phyloP scores from a whole-genome alignment of 2,113 vertebrate genomes.

The Poecilia latipinna region DNA sequence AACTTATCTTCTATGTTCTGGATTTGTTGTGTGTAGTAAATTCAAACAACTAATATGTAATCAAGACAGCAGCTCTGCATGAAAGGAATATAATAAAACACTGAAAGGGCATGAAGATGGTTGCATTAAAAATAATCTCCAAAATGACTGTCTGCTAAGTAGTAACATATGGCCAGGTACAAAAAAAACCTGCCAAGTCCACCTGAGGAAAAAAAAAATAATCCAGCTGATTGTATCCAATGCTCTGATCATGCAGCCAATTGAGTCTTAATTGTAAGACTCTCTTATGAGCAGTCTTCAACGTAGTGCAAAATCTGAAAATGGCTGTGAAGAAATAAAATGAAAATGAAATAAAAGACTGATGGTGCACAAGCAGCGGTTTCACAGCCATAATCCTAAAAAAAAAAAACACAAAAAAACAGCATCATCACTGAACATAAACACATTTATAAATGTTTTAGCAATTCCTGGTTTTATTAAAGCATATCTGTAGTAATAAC shows the following conservation, averaged over 20 bases:
- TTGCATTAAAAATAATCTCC: conserved; percentile 5
- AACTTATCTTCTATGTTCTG: no score
- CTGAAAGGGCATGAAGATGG: background rate
- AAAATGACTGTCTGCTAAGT: background rate
- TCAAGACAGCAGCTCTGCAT: background rate
- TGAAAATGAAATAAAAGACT: background rate
- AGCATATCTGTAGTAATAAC: background rate
- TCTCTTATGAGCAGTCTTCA: background rate
- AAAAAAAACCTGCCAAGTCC: conserved; percentile 1
- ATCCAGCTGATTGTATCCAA: conserved; percentile 14
- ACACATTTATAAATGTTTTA: no score
- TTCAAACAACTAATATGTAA: background rate
- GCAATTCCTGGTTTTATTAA: background rate
- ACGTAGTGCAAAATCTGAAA: background rate
- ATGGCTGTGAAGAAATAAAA: no score
- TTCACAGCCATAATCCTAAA: background rate
- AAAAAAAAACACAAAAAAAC: no score
- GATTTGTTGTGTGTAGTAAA: background rate
- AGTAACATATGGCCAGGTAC: background rate
- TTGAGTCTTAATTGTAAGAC: background rate
- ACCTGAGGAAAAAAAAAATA: conserved; percentile 12
- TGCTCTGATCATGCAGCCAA: background rate
- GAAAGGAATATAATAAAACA: background rate
- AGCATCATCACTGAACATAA: no score
- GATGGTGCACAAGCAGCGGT: conserved; percentile 1